Percentiles rank a stretch among this genome's conserved stretches.
These are phyloP conservation scores for Agonopterix alstromeriana DNA, from an alignment of 2,888 invertebrate species.

Conservation along the genomic window DNA sequence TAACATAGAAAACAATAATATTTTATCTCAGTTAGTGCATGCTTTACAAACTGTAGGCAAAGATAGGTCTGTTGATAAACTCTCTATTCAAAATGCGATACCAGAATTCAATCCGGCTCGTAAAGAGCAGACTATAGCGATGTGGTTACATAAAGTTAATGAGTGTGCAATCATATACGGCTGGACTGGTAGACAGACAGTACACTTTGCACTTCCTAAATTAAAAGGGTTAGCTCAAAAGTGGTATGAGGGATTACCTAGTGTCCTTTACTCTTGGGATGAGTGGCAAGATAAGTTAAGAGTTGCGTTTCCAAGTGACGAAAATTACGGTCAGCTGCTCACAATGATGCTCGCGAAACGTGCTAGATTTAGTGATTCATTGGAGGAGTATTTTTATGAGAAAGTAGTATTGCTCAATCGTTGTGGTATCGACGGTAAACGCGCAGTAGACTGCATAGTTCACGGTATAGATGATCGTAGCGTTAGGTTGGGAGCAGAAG, in stretches of 20 bases:
- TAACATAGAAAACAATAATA: too few species aligned
- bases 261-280: slow-evolving; percentile 8
- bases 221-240: slow-evolving; percentile 5
- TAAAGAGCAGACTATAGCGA: slow-evolving; percentile 8
- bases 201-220: slow-evolving; percentile 7
- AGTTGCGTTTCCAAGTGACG: slow-evolving; percentile 1
- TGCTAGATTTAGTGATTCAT: neutral
- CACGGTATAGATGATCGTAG: neutral
- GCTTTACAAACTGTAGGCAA: too few species aligned
- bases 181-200: slow-evolving; percentile 12
- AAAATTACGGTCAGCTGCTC: neutral
- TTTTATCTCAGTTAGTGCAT: too few species aligned
- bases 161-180: slow-evolving; percentile 12
- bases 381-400: neutral
- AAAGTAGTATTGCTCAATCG: neutral
- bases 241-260: slow-evolving; percentile 15
- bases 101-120: slow-evolving; percentile 5
- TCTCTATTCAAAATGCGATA: neutral
- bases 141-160: slow-evolving; percentile 13
- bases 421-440: neutral
- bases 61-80: too few species aligned
- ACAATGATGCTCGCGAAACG: neutral
- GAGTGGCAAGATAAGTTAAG: slow-evolving; percentile 2
- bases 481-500: neutral
- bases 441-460: neutral